Percentiles rank a stretch among this genome's conserved stretches.
These are phyloP conservation scores for Drosophila suzukii DNA, from an alignment of 1,140 invertebrate species.

Conservation along the genomic window DNA sequence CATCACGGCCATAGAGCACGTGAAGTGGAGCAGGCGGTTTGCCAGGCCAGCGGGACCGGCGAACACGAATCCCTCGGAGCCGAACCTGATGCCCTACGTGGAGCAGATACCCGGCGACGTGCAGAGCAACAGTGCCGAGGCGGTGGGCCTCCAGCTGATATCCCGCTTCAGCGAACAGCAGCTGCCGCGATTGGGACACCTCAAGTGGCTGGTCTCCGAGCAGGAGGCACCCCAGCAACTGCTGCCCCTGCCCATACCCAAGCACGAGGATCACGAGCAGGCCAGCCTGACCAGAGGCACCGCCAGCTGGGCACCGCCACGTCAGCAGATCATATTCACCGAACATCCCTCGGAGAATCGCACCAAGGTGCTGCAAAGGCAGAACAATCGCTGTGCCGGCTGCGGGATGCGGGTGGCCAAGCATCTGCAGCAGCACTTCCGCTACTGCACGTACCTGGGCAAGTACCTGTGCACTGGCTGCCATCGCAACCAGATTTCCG, in stretches of 20 bases:
- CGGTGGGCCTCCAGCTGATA: conserved; percentile 91
- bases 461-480: conserved; percentile 96
- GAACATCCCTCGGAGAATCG: conserved; percentile 89
- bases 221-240: conserved; percentile 91
- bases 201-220: conserved; percentile 94
- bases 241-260: conserved; percentile 89
- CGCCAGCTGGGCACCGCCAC: conserved; percentile 92
- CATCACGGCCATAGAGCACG: conserved; percentile 92
- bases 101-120: conserved; percentile 24
- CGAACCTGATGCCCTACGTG: conserved; percentile 48
- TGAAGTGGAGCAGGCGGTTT: conserved; percentile 84
- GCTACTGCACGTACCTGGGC: conserved; percentile 94
- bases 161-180: conserved; percentile 91
- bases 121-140: conserved; percentile 88
- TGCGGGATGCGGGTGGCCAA: conserved; percentile 92
- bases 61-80: conserved; percentile 7
- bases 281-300: conserved; percentile 88
- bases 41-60: conserved; percentile 13
- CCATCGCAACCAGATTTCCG: conserved; percentile 90
- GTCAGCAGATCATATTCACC: conserved; percentile 94
- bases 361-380: conserved; percentile 88
- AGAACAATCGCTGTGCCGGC: conserved; percentile 93
- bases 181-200: conserved; percentile 90
- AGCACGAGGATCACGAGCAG: conserved; percentile 18
- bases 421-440: conserved; percentile 89